Percentiles rank a stretch among this genome's conserved stretches.
These are phyloP conservation scores for Rhinoptilus africanus DNA, from an alignment of 2,113 vertebrate genomes.

Conservation along the genomic window DNA sequence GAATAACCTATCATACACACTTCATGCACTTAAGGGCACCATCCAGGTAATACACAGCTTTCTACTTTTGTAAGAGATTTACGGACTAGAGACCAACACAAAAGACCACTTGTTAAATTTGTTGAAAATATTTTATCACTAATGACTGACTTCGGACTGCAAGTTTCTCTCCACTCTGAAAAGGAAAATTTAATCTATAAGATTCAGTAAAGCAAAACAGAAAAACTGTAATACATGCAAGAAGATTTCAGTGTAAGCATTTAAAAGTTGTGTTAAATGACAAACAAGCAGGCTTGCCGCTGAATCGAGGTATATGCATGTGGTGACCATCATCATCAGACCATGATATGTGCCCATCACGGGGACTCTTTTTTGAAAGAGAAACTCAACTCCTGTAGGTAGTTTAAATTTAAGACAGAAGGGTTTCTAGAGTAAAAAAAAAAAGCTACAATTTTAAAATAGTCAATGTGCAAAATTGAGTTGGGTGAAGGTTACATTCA, in stretches of 20 bases:
- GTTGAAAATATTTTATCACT: neutral
- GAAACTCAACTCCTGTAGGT: neutral
- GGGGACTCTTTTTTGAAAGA: neutral
- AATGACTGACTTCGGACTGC: neutral
- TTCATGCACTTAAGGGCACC: too few species aligned
- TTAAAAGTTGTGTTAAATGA: neutral
- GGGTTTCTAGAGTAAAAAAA: neutral
- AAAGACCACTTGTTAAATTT: neutral
- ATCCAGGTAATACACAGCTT: neutral
- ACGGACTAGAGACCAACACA: neutral
- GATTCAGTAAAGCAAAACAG: neutral
- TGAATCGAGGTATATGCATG: neutral
- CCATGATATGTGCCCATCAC: fast-evolving
- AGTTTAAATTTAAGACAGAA: neutral
- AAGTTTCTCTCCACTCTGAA: neutral
- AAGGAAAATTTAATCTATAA: neutral
- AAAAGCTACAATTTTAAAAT: neutral
- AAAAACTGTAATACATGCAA: neutral
- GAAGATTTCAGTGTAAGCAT: neutral
- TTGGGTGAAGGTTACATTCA: neutral
- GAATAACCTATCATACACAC: neutral
- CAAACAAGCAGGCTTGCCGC: neutral
- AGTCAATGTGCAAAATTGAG: fast-evolving
- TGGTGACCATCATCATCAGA: neutral
- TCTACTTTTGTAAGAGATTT: neutral